Base-by-base conservation (phyloP, 2,113 vertebrate species). In the Megaleporinus macrocephalus region DNA sequence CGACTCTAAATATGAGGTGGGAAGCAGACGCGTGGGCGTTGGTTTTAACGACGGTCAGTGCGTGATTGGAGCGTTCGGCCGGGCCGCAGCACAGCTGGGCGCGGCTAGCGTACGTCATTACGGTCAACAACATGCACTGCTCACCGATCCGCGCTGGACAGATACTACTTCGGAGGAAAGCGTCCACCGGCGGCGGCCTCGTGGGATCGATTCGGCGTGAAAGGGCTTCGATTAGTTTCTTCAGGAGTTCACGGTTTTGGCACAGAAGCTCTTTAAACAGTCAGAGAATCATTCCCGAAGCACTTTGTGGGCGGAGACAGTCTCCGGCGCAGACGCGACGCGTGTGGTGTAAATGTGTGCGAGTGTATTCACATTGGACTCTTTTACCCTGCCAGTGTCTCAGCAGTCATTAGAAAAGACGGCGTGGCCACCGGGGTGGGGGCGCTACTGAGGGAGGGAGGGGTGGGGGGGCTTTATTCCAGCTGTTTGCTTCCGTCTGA, bases 401-500 rank as follows among this genome's bases (percentile, higher is more conserved):
- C 0, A 73, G 79, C 79, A 80, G 79, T 80, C 79, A 26, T 24
- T 80, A 63, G 55, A 51, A 59, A 70, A 0, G n/a, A 12, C 44
- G 36, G 57, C 57, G 33, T 22, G 30, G 65, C 65, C 55, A 57
- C 30, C 53, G 12, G 69, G 27, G 65, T 33, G 14, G 27, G 65
- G 51, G 14, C 24, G 36, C 47, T 81, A 33, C 33, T 22, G 27
- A 62, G 61, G 5, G n/a, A 0, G 27, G 36, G 0, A 55, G 61
- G 24, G 61, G 3, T 14, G 1, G 22, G 36, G 2, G 68, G 61
- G 24, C 29, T 81, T 96, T 91, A 98, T 66, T 99, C 98, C 20
- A 97, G 93, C 61, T 95, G 96, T 88, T 98, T 99, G 88, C 95
- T 88, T 26, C 93, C 86, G 77, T 98, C 98, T 0, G 96, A 91